Percentiles rank a stretch among this genome's conserved stretches.
These are phyloP conservation scores for Lagorchestes hirsutus DNA, from an alignment of 2,797 vertebrate genomes.

Conservation along the genomic window DNA sequence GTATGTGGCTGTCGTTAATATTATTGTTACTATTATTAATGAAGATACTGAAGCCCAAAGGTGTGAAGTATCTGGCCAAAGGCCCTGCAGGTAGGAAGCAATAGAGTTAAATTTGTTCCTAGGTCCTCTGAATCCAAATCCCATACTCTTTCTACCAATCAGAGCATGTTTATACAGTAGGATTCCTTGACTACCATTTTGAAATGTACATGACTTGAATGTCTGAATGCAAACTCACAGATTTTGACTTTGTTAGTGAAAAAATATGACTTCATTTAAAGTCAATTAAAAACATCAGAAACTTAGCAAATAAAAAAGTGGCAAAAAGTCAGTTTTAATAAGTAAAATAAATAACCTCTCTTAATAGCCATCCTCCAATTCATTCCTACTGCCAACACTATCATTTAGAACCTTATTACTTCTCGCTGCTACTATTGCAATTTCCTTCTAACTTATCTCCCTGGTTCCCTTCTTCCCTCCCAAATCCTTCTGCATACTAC, in stretches of 20 bases:
- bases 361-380: not conserved
- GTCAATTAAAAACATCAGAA: not conserved
- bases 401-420: not conserved
- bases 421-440: not conserved
- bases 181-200: not conserved
- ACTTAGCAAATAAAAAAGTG: slow-evolving; percentile 9
- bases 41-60: not conserved
- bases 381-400: not conserved
- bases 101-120: not conserved
- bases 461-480: not conserved
- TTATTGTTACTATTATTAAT: not conserved
- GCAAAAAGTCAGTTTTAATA: not conserved
- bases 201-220: slow-evolving; percentile 27
- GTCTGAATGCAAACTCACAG: not conserved
- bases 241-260: slow-evolving; percentile 2
- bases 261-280: not conserved
- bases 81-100: not conserved
- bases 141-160: not conserved
- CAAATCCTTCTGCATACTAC: not conserved
- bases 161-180: not conserved
- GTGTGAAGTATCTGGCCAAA: not conserved
- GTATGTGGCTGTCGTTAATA: not conserved
- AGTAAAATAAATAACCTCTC: not conserved
- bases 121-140: not conserved
- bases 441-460: not conserved